Conservation (phyloP, 2,113 vertebrate genomes). For the Jaculus jaculus region DNA sequence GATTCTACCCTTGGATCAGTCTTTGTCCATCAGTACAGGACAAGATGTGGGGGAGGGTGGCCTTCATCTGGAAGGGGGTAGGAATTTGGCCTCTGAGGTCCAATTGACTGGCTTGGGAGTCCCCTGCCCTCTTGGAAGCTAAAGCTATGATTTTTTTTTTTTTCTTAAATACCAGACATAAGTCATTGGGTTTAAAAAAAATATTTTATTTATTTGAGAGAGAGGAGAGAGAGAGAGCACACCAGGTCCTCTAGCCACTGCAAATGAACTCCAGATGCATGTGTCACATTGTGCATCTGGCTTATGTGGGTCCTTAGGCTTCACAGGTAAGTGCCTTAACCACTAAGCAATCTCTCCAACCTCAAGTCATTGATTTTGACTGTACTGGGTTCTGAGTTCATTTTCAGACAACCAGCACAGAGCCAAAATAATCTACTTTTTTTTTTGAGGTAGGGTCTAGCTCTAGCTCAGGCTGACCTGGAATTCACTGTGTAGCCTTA, state of each 20-base stretch:
- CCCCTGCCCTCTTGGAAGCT: neutral
- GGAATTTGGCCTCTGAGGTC: neutral
- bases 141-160: neutral
- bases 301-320: too few relatives aligned
- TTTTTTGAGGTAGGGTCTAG: too few relatives aligned
- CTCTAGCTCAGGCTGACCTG: too few relatives aligned
- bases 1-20: neutral
- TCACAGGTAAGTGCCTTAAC: too few relatives aligned
- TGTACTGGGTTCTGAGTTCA: neutral
- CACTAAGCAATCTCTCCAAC: too few relatives aligned
- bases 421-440: neutral
- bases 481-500: too few relatives aligned
- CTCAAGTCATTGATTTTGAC: neutral
- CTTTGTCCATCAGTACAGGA: neutral
- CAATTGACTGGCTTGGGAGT: neutral
- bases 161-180: neutral
- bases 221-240: too few relatives aligned
- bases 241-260: too few relatives aligned
- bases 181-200: too few relatives aligned
- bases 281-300: too few relatives aligned
- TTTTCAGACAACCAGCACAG: neutral
- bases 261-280: too few relatives aligned
- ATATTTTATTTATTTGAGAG: too few relatives aligned
- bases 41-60: neutral
- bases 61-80: neutral